Percentiles rank a stretch among this genome's conserved stretches.
phyloP scores from a whole-genome alignment of 2,113 vertebrate genomes.

The Labrus mixtus region DNA sequence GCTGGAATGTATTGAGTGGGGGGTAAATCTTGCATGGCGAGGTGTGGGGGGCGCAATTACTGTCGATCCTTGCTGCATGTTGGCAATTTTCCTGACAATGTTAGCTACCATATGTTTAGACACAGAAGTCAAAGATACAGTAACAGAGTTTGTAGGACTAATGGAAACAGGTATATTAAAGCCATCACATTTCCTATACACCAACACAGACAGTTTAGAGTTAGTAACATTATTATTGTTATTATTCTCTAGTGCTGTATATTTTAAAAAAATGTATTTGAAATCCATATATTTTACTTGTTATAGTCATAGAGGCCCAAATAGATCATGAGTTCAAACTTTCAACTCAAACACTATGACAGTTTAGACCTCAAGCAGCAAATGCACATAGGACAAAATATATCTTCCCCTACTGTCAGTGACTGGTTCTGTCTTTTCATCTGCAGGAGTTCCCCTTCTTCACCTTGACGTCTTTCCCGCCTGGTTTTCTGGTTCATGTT shows the following conservation, averaged over 20 bases:
- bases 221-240: not conserved
- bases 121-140: not conserved
- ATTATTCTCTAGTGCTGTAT: not conserved
- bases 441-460: conserved; percentile 97
- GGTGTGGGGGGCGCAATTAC: conserved; percentile 6
- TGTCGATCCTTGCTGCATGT: conserved; percentile 61
- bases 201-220: not conserved
- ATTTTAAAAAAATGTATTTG: no score
- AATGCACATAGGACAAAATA: no score
- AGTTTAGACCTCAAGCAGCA: no score
- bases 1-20: conserved; percentile 17
- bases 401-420: not conserved
- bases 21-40: conserved; percentile 53
- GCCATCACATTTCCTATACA: not conserved
- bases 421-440: conserved; percentile 14
- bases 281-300: no score
- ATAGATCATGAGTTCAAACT: no score
- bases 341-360: no score
- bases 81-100: conserved; percentile 22
- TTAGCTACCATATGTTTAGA: not conserved
- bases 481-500: conserved; percentile 93
- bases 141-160: not conserved
- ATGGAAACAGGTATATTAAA: not conserved
- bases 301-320: no score
- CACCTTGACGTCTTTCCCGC: conserved; percentile 93